Conservation (phyloP, 2,888 invertebrate genomes). For the Operophtera brumata region DNA sequence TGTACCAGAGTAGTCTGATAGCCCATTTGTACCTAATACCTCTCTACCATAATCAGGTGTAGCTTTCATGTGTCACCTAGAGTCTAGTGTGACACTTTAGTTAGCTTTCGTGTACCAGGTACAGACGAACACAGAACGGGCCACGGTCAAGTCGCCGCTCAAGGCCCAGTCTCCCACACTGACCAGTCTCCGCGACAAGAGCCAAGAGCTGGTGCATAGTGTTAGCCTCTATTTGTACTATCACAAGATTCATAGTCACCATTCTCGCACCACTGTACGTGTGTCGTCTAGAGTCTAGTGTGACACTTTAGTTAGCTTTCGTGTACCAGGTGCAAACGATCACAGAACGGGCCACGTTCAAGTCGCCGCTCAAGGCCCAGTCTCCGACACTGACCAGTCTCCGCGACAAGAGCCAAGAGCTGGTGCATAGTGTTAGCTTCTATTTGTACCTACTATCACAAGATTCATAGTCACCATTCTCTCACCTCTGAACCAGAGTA, state of each 20-base stretch:
- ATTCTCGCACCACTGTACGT: too few relatives aligned
- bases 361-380: constrained; percentile 70
- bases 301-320: too few relatives aligned
- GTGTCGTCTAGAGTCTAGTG: too few relatives aligned
- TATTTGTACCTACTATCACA: constrained; percentile 68
- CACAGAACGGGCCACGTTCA: constrained; percentile 58
- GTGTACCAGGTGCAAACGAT: constrained; percentile 75
- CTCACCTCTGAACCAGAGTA: too few relatives aligned
- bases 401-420: constrained; percentile 66
- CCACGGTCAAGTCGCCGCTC: constrained; percentile 73
- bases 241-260: too few relatives aligned
- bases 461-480: too few relatives aligned
- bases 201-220: constrained; percentile 85
- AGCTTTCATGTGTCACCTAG: too few relatives aligned
- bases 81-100: too few relatives aligned
- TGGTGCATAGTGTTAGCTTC: constrained; percentile 93
- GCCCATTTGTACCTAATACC: too few relatives aligned
- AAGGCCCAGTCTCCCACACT: constrained; percentile 53
- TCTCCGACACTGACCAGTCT: constrained; percentile 48
- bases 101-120: constrained; percentile 82
- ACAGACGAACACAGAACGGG: constrained; percentile 52
- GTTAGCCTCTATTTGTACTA: constrained; percentile 95
- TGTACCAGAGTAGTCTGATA: too few relatives aligned
- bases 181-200: constrained; percentile 60
- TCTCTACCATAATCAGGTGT: too few relatives aligned